Percentiles rank a stretch among this genome's conserved stretches.
phyloP scores from a whole-genome alignment of 2,888 invertebrate species.

The Drosophila peninsularis region DNA sequence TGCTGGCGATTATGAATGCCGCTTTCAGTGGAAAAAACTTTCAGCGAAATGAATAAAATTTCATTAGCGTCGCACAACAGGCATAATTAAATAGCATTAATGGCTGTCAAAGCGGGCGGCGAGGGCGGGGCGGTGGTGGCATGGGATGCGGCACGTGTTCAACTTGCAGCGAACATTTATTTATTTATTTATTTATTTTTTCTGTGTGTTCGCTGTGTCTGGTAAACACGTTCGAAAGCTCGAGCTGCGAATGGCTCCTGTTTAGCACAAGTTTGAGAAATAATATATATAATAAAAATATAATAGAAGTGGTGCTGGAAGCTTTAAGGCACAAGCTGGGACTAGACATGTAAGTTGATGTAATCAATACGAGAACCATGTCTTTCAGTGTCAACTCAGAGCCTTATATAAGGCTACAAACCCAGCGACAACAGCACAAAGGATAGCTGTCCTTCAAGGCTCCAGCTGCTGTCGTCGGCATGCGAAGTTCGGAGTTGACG shows the following conservation, averaged over 20 bases:
- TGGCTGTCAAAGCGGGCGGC: neutral
- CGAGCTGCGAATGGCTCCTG: neutral
- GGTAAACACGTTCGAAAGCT: neutral
- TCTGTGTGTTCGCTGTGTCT: neutral
- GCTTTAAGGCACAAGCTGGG: neutral
- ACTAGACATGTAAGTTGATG: neutral
- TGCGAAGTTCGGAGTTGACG: slow-evolving; percentile 11
- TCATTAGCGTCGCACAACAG: slow-evolving; percentile 53
- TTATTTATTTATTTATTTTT: neutral
- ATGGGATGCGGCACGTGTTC: neutral
- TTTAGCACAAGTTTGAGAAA: neutral
- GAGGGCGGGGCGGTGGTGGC: neutral
- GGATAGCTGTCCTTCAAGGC: neutral
- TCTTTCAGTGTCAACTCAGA: neutral
- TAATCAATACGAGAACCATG: slow-evolving; percentile 3
- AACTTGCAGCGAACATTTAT: slow-evolving; percentile 5
- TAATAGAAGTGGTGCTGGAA: neutral
- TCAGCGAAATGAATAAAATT: slow-evolving; percentile 51
- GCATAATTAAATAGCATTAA: slow-evolving; percentile 56
- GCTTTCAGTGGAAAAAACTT: slow-evolving; percentile 15
- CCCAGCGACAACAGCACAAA: slow-evolving; percentile 8
- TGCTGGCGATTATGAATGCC: slow-evolving; percentile 27
- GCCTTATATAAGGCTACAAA: neutral
- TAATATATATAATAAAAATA: neutral
- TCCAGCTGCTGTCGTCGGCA: slow-evolving; percentile 14